Conservation (phyloP, 1,140 invertebrate species). For the Centruroides vittatus region DNA sequence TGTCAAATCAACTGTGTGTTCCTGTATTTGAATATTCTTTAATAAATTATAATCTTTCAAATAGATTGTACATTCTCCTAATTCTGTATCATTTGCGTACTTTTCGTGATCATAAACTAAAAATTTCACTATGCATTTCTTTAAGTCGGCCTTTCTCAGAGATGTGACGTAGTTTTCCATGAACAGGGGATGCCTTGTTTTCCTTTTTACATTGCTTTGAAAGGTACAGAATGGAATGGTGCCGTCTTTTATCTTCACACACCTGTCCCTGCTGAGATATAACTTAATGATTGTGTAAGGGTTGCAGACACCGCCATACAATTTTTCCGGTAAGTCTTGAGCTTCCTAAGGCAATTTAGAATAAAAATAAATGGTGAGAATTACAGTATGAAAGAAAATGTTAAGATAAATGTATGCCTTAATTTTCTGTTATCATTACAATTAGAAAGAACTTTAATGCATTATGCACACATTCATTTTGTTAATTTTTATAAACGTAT, state of each 20-base stretch:
- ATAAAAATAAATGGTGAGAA: no score
- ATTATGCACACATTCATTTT: no score
- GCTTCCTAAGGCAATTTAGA: constrained; percentile 8
- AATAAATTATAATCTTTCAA: no score
- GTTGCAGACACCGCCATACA: constrained; percentile 17
- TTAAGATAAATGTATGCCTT: no score
- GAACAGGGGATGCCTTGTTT: constrained; percentile 18
- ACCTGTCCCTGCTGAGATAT: constrained; percentile 8
- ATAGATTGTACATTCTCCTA: constrained; percentile 15
- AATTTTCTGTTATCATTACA: no score
- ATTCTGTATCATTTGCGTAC: constrained; percentile 20
- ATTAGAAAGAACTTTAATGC: no score
- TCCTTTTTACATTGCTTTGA: constrained; percentile 15
- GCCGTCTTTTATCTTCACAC: constrained; percentile 3
- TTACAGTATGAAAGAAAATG: no score
- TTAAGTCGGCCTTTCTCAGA: constrained; percentile 16
- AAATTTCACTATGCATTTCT: constrained; percentile 18
- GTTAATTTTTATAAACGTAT: no score
- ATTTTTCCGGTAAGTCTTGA: constrained; percentile 13
- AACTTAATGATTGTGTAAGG: constrained; percentile 14
- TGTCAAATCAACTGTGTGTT: no score
- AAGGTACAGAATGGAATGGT: constrained; percentile 9
- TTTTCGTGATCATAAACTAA: constrained; percentile 20
- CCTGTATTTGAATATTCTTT: no score
- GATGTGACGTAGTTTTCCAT: constrained; percentile 17